Base-by-base conservation (phyloP, 2,797 vertebrate species). In the Protosalanx chinensis region DNA sequence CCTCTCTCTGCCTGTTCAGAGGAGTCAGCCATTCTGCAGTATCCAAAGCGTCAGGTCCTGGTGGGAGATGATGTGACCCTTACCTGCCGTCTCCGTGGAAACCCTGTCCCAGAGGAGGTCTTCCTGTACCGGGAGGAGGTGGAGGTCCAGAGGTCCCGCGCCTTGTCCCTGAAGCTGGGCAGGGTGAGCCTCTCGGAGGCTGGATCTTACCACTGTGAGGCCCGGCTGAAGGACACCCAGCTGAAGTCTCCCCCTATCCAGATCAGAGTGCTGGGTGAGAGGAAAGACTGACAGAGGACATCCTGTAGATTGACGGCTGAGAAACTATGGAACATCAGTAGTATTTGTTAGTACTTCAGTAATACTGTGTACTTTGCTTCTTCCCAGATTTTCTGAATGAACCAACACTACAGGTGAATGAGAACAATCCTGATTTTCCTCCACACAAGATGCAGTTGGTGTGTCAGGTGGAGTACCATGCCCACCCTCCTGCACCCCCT, bases 161-260 rank as follows among this genome's bases (percentile, higher is more conserved):
- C 68, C 20, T 3, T 89, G 68, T 80, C n/a, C 4, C 46, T 84
- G 1, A 6, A 68, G 7, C 37, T 41, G 37, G 37, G 37, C 37
- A 41, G 8, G 37, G 8, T 41, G 37, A 7, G 37, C 8, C 8
- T 41, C 37, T 10, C 37, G 8, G 81, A 92, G 49, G 4, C 10
- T 5, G 92, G 90, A 2, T 41, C 35, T 10, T 93, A 93, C 75
- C 86, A 84, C 16, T 93, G 92, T 62, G 37, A 85, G 85, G 27
- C 89, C 84, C 0, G 87, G 87, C 7, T 93, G 91, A 10, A 7
- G 91, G 67, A 87, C 4, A 0, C 15, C 51, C 18, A 15, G 3
- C 3, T 16, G 51, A 41, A 41, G 37, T 41, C 37, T 60, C 16
- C 7, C 53, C 37, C 15, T 0, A 10, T 30, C 71, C 13, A 16